These are phyloP conservation scores for Nymphalis polychloros DNA, from an alignment of 2,888 invertebrate genomes.

Conservation along the genomic window DNA sequence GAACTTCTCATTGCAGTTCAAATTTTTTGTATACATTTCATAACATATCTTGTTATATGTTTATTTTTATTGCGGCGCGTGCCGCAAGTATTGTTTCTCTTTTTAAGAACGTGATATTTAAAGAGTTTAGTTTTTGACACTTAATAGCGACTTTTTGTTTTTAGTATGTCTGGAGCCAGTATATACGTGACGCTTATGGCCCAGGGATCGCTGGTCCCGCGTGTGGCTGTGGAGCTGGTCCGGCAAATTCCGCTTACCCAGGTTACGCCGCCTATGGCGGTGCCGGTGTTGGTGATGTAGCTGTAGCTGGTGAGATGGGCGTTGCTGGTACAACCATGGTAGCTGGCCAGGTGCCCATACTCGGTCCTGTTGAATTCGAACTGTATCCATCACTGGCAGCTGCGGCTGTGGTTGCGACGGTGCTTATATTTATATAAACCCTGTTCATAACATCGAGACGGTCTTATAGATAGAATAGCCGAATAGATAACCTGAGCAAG, in stretches of 20 bases:
- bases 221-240: conserved; percentile 3
- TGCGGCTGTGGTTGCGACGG: conserved; percentile 41
- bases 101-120: not conserved
- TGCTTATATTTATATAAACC: not conserved
- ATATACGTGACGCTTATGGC: conserved; percentile 20
- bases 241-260: conserved; percentile 6
- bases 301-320: conserved; percentile 49
- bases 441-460: no score
- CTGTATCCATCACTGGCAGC: conserved; percentile 43
- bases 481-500: no score
- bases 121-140: not conserved
- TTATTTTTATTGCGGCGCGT: not conserved
- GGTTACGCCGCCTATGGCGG: conserved; percentile 42
- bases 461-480: no score
- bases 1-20: not conserved
- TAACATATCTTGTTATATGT: no score
- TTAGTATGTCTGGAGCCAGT: conserved; percentile 38
- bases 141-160: not conserved
- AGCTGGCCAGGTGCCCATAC: conserved; percentile 44
- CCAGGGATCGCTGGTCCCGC: conserved; percentile 11
- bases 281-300: conserved; percentile 47
- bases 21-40: no score
- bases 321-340: conserved; percentile 49
- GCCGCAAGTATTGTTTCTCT: not conserved
- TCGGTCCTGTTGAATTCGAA: conserved; percentile 45